Evolutionary conservation across 2,888 invertebrate genomes (phyloP), one percentile per base, ranked within the genome.

Genomic region (Plemyria rubiginata): DNA sequence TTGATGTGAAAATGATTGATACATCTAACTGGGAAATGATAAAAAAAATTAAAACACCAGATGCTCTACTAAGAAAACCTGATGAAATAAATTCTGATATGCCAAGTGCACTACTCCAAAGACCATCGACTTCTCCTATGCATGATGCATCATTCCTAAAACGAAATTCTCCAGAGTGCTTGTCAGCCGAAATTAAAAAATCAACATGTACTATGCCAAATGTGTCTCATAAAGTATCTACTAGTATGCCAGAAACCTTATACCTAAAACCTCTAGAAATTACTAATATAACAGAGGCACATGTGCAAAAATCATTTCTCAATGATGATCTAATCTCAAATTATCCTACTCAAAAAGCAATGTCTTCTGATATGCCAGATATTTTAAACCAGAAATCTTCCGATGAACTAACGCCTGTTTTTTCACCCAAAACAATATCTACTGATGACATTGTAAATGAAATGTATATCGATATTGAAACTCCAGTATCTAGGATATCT

Each of bases 1-100:
- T 88, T 46, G 70, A 82, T 63, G 70, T 91, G 36, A 73, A 72
- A 76, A 65, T 73, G 15, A 59, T 90, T 45, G 71, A 84, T 65
- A 80, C 71, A 68, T 62, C 70, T 5, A 54, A 38, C 3, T 89
- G 86, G 88, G 65, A 74, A 40, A 65, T 79, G n/a, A 45, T 54
- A 1, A 28, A 68, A 61, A 65, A 71, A 46, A 69, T 80, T 8
- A 66, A 73, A 32, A 60, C 84, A n/a, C 87, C 88, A 43, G 72
- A 73, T 63, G 81, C 80, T 40, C 78, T 87, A 60, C 64, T 71
- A 49, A 70, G 68, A 45, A 66, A 53, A 58, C 71, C 69, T n/a
- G n/a, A n/a, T n/a, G n/a, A n/a, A 54, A 15, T 40, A 4, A 36
- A 46, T 41, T 41, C 41, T 28, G 36, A 43, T 51, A 16, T 29